phyloP scores from a whole-genome alignment of 2,888 invertebrate species.

The Lithosia quadra region DNA sequence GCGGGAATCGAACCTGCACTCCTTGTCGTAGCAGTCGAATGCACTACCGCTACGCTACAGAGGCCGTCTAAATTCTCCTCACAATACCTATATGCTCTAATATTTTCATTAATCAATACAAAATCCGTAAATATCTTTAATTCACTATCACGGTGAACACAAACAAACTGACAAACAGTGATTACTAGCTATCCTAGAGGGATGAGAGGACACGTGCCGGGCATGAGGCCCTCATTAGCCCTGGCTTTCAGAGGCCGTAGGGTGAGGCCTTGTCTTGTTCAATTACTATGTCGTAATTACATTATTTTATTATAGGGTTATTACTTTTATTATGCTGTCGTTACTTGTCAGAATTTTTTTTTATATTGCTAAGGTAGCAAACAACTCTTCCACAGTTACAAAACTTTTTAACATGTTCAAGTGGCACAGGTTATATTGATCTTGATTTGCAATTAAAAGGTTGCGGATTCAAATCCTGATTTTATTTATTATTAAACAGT shows the following conservation, averaged over 20 bases:
- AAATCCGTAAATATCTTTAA: constrained; percentile 8
- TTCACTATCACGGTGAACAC: constrained; percentile 32
- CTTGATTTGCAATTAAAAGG: too few relatives aligned
- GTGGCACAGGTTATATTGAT: too few relatives aligned
- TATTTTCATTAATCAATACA: background rate
- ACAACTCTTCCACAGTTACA: too few relatives aligned
- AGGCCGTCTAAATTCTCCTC: too few relatives aligned
- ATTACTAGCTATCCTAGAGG: constrained; percentile 51
- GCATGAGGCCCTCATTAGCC: constrained; percentile 54
- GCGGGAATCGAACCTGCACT: too few relatives aligned
- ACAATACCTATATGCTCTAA: background rate
- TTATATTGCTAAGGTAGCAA: background rate
- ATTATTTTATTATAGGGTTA: constrained; percentile 10
- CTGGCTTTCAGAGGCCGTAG: constrained; percentile 10
- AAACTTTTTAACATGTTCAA: too few relatives aligned
- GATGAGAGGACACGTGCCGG: constrained; percentile 56
- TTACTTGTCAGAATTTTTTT: background rate
- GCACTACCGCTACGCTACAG: too few relatives aligned
- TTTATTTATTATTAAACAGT: too few relatives aligned
- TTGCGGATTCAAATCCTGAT: too few relatives aligned
- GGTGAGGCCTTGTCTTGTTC: constrained; percentile 13
- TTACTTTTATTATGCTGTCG: too few relatives aligned
- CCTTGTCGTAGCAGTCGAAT: too few relatives aligned
- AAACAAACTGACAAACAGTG: constrained; percentile 49
- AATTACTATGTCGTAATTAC: constrained; percentile 7